A percentile compares a stretch with the other conserved stretches of the same genome.
phyloP scores from a whole-genome alignment of 1,140 invertebrate species.

The honey bee (Apis mellifera) region Amel_HAv3.1 CM009939.2:5062501-5063000 shows the following conservation, averaged over 20 bases:
- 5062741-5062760: slow-evolving; percentile 93
- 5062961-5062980: not conserved
- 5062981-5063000: slow-evolving; percentile 82
- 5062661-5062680: not conserved
- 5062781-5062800: slow-evolving; percentile 96
- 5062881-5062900: slow-evolving; percentile 86
- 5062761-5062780: slow-evolving; percentile 93
- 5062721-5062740: slow-evolving; percentile 92
- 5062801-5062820: slow-evolving; percentile 95
- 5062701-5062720: slow-evolving; percentile 50
- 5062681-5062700: not conserved
- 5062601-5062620: not conserved
- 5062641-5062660: not conserved
- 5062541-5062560: slow-evolving; percentile 10
- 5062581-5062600: slow-evolving; percentile 28
- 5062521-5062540: not conserved
- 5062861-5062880: slow-evolving; percentile 92
- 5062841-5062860: slow-evolving; percentile 88
- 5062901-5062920: no score
- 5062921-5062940: no score
- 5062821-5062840: slow-evolving; percentile 92
- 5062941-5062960: not conserved
- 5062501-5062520: not conserved
- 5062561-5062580: slow-evolving; percentile 14
- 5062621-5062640: slow-evolving; percentile 3